Evolutionary conservation across 2,888 invertebrate species (phyloP).

Genomic region (Lamproptera curius): DNA sequence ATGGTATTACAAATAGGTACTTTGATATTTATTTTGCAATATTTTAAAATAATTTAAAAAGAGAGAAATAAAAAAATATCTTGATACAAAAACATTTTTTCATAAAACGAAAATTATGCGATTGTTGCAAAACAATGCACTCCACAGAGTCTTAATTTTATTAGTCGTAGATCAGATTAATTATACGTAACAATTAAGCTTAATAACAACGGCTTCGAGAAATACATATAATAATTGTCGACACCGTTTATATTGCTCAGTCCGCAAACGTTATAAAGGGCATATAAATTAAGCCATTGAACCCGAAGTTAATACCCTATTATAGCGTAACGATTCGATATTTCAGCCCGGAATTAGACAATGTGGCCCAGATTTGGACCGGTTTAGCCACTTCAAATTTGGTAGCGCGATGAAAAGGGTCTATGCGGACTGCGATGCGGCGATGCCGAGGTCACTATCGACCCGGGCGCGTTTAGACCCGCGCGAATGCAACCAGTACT

Average conservation of each 20-base stretch:
- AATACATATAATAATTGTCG: no score
- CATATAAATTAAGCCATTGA: neutral
- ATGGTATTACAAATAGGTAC: no score
- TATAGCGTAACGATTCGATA: slow-evolving; percentile 1
- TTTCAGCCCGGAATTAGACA: slow-evolving; percentile 3
- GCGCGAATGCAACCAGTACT: neutral
- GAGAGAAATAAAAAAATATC: no score
- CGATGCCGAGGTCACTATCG: slow-evolving; percentile 45
- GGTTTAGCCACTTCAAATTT: slow-evolving; percentile 9
- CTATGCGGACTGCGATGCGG: slow-evolving; percentile 47
- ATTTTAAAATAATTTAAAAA: no score
- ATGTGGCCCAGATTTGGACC: slow-evolving; percentile 14
- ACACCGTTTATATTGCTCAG: no score
- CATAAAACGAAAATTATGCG: no score
- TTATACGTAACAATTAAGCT: no score
- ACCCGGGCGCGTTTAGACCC: slow-evolving; percentile 42
- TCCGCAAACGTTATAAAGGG: neutral
- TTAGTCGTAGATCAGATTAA: no score
- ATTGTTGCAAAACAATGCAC: neutral
- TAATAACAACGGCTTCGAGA: no score
- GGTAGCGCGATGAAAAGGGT: slow-evolving; percentile 19
- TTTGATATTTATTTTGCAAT: no score
- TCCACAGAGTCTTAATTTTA: neutral
- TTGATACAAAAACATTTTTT: no score
- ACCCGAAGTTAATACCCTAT: slow-evolving; percentile 2